Percentiles rank a stretch among this genome's conserved stretches.
Evolutionary conservation across 2,888 invertebrate species (phyloP).

Genomic region (Pelosia muscerda): DNA sequence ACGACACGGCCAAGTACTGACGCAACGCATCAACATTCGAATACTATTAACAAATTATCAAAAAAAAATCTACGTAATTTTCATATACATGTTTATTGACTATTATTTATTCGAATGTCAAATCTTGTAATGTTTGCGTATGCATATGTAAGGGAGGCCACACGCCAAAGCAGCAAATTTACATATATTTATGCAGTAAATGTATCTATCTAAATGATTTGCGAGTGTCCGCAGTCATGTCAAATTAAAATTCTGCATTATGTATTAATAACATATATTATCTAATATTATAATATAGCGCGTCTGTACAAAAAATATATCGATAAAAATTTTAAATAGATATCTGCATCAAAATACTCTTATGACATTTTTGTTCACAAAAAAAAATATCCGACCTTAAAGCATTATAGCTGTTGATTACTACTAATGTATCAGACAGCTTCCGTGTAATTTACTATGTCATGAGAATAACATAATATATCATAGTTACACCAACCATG

Average conservation of each 20-base stretch:
- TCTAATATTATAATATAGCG: too few relatives aligned
- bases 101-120: slow-evolving; percentile 33
- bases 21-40: slow-evolving; percentile 51
- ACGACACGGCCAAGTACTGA: slow-evolving; percentile 33
- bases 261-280: too few relatives aligned
- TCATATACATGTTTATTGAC: background rate
- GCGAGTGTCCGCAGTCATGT: too few relatives aligned
- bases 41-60: slow-evolving; percentile 47
- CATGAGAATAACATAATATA: slow-evolving; percentile 11
- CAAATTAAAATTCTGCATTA: too few relatives aligned
- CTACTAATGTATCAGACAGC: background rate
- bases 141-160: slow-evolving; percentile 11
- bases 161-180: too few relatives aligned
- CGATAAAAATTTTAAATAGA: too few relatives aligned
- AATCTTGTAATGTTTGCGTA: slow-evolving; percentile 18
- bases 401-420: background rate
- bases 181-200: too few relatives aligned
- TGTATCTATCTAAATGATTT: too few relatives aligned
- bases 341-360: background rate
- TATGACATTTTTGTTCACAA: background rate
- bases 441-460: slow-evolving; percentile 10
- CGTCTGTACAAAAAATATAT: too few relatives aligned
- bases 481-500: slow-evolving; percentile 2
- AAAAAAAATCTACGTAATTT: slow-evolving; percentile 30
- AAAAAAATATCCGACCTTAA: slow-evolving; percentile 1